Base-by-base conservation (phyloP, 2,797 vertebrate species). In the Micromesistius poutassou region DNA sequence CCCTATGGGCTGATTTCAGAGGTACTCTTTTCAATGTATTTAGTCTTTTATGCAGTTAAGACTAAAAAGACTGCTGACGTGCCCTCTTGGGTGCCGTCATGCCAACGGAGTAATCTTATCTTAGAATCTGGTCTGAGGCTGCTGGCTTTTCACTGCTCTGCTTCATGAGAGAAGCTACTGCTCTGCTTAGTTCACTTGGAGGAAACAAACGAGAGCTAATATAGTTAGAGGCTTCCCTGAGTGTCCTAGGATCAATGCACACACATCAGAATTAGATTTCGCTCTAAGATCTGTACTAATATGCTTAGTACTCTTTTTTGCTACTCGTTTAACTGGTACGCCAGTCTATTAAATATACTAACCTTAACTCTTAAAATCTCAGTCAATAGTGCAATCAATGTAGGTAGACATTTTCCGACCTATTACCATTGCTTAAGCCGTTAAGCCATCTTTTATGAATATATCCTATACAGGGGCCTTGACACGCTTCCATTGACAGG, bases 41-140 rank as follows among this genome's bases (percentile, higher is more conserved):
- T n/a, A 25, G 55, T 28, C 55, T 28, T 66, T 66, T 2, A 28
- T 28, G 55, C 55, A 66, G 55, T 66, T 66, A 28, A 25, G 25
- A 28, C 7, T 78, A 62, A 16, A 12, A 42, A 50, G 30, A 46
- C 50, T 28, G 30, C 55, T 76, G 16, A 38, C 25, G 77, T 80
- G n/a, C n/a, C 55, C 55, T 66, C n/a, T 25, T 25, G 55, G n/a
- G 55, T 81, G 72, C 33, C 9, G 72, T 84, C 68, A 80, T 77
- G 81, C 79, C 87, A 86, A 84, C 55, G 3, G 73, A 31, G 33
- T 80, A 83, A 83, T 85, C 77, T 84, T 80, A 82, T 83, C 80
- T 77, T 50, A 30, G 40, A 80, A 82, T 78, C 76, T 73, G 74
- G 33, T 42, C 77, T 25, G 46, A 66, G n/a, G 55, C 55, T 25